Conservation (phyloP, 2,797 vertebrate genomes). For the Lagodon rhomboides region DNA sequence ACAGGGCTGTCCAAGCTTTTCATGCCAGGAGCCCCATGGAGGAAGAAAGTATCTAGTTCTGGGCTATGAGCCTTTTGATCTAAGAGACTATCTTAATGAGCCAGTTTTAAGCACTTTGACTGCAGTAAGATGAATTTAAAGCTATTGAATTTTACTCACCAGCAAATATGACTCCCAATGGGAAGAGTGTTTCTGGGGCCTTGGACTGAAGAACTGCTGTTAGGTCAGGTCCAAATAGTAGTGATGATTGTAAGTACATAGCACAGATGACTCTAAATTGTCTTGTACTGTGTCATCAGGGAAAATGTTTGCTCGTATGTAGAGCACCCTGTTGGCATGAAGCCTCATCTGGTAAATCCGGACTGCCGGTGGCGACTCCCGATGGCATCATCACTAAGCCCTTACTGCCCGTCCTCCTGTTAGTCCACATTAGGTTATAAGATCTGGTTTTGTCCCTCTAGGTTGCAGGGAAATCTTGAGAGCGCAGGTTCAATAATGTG, state of each 20-base stretch:
- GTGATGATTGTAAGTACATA: background rate
- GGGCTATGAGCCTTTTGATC: slow-evolving; percentile 12
- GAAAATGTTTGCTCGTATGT: background rate
- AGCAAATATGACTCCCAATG: too few species aligned
- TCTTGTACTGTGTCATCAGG: background rate
- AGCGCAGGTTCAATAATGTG: background rate
- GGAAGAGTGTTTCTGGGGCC: background rate
- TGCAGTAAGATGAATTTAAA: background rate
- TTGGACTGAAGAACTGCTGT: background rate
- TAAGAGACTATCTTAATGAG: slow-evolving; percentile 7
- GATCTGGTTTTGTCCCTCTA: background rate
- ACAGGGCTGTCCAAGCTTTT: background rate
- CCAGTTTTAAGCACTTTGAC: background rate
- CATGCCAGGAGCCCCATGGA: background rate
- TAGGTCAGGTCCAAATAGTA: background rate
- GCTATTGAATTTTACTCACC: background rate
- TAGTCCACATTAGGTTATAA: background rate
- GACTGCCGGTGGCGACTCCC: background rate
- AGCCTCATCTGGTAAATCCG: background rate
- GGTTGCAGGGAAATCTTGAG: background rate
- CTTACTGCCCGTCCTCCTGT: background rate
- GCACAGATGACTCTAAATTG: background rate
- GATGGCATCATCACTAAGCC: background rate
- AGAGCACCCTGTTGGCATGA: background rate
- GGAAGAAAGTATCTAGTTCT: background rate